Base-by-base conservation (phyloP, 1,140 invertebrate species). In the Antheraea pernyi region DNA sequence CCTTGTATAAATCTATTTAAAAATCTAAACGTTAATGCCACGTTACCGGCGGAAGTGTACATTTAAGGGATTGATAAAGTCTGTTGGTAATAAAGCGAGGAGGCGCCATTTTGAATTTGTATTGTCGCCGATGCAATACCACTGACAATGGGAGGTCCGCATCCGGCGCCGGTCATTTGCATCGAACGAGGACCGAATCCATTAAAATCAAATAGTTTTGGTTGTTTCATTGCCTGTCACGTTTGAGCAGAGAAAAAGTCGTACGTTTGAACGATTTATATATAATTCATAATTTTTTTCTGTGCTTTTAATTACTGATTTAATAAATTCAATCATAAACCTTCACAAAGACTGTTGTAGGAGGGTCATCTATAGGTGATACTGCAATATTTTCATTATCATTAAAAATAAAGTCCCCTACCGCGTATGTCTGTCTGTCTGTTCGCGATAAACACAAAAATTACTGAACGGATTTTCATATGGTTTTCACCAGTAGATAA, bases 151-250 rank as follows among this genome's bases (percentile, higher is more conserved):
- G 88, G 89, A 89, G 89, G 89, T 91, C 88, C 77, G 72, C 81
- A 83, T 90, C 89, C 89, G 89, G 89, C 89, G 89, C 89, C 89
- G 84, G 80, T 66, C 87, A 91, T 91, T 90, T 89, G 83, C 89
- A 91, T 91, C 78, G 79, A 71, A 89, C 89, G 85, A 83, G 87
- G 80, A 81, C 61, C 65, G 89, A 87, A 91, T 53, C 46, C 46
- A 53, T 53, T 53, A 53, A 53, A 53, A 53, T 53, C 46, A 53
- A 53, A 53, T 37, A 63, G 22, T 22, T 60, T 60, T 22, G 61
- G 37, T 63, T 37, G 19, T 30, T 37, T 63, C 61, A 30, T 63
- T 63, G 30, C 61, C 22, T 37, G 61, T 63, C 61, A 63, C 61
- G 61, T 63, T 16, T 37, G 30, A 7, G 11, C 18, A 37, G 30